Percentiles rank a stretch among this genome's conserved stretches.
phyloP scores from a whole-genome alignment of 1,140 invertebrate genomes.

The Thaumatotibia leucotreta region DNA sequence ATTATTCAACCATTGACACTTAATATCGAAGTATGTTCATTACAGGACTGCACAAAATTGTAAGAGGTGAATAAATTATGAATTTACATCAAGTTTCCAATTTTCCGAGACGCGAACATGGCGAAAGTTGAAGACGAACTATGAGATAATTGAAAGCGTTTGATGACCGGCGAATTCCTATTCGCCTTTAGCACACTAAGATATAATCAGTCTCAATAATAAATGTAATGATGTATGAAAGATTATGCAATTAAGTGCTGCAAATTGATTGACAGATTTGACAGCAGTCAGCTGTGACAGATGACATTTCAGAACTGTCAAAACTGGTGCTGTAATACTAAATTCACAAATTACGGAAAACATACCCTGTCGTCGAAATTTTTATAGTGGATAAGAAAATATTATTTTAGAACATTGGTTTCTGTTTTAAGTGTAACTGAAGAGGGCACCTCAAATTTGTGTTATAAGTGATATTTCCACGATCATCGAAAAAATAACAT shows the following conservation, averaged over 20 bases:
- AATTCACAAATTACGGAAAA: neutral
- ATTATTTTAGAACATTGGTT: too few relatives aligned
- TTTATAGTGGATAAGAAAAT: too few relatives aligned
- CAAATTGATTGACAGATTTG: neutral
- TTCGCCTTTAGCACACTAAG: neutral
- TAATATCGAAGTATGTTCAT: too few relatives aligned
- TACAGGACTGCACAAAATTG: too few relatives aligned
- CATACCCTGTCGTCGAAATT: too few relatives aligned
- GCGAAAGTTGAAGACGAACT: slow-evolving; percentile 3
- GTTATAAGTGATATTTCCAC: too few relatives aligned
- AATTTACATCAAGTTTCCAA: slow-evolving; percentile 42
- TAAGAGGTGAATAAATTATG: neutral
- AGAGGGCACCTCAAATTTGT: too few relatives aligned
- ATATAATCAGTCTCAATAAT: neutral
- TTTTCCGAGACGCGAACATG: slow-evolving; percentile 41
- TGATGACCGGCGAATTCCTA: slow-evolving; percentile 4
- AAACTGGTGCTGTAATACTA: neutral
- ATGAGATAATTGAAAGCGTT: slow-evolving; percentile 1
- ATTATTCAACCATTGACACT: too few relatives aligned
- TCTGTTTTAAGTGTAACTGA: too few relatives aligned
- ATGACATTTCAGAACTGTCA: neutral
- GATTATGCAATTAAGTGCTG: neutral
- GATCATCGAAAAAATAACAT: too few relatives aligned
- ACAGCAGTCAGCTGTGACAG: neutral
- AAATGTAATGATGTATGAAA: neutral